Base-by-base conservation (phyloP, 2,113 vertebrate genomes). In the Dasyprocta punctata region DNA sequence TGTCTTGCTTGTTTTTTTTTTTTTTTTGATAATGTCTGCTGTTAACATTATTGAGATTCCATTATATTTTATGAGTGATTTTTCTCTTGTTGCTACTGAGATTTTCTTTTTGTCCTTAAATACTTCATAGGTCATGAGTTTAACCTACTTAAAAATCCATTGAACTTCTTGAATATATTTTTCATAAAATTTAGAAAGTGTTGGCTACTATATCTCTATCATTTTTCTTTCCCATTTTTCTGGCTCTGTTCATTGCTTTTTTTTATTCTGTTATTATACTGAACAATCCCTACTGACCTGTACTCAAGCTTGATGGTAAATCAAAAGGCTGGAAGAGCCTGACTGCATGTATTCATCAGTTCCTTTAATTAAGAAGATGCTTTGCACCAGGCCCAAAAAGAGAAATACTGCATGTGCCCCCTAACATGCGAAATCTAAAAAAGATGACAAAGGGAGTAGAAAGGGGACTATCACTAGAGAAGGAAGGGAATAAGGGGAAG, bases 81-180 rank as follows among this genome's bases (percentile, higher is more conserved):
- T 93, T 93, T 78, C 54, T 89, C 89, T 92, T 49, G 17, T 28
- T 85, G 44, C 33, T 92, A 92, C 89, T 92, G 41, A 86, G 54
- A 85, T 77, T 86, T 77, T 69, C n/a, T 89, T 30, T 96, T 85
- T 85, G n/a, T 91, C 52, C 90, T 94, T 94, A 49, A 96, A 38
- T 60, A 89, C 30, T 77, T 86, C 89, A 63, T 75, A 49, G 67
- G 6, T 73, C 4, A 16, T 54, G 54, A 54, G 17, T 54, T 54
- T 16, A 82, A 92, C 61, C 54, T 91, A 65, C 52, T 90, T 81
- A 58, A 67, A 67, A 82, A 67, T 58, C 75, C 24, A 20, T 28
- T 81, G 49, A 84, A 49, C 5, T 92, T 96, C 92, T 89, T 92
- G 41, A 22, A 47, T 89, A 16, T 75, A 3, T 94, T 95, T 80